Conservation (phyloP, 1,140 invertebrate genomes). For the Amphibalanus amphitrite region DNA sequence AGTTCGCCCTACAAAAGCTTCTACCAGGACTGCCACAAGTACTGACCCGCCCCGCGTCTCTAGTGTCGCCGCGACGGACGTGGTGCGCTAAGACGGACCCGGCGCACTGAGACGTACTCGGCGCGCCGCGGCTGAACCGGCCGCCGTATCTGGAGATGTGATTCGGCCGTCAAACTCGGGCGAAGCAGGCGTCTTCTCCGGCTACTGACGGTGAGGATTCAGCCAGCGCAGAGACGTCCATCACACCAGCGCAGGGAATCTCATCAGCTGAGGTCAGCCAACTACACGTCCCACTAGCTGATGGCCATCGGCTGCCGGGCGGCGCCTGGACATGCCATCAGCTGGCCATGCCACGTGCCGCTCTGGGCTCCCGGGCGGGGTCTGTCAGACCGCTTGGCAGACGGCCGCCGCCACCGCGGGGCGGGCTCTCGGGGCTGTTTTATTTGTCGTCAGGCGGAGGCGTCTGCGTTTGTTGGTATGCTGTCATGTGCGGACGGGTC, state of each 20-base stretch:
- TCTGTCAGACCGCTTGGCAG: background rate
- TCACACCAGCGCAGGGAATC: too few relatives aligned
- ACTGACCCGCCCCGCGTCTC: background rate
- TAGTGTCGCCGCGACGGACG: background rate
- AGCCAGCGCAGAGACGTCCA: background rate
- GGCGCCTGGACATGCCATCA: too few relatives aligned
- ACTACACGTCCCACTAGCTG: too few relatives aligned
- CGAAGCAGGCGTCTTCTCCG: background rate
- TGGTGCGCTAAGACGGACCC: background rate
- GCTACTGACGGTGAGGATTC: background rate
- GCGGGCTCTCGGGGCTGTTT: background rate
- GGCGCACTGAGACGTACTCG: constrained; percentile 9
- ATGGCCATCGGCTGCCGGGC: too few relatives aligned
- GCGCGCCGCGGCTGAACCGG: constrained; percentile 9
- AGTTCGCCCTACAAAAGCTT: constrained; percentile 17
- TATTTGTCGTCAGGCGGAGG: background rate
- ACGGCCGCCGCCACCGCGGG: too few relatives aligned
- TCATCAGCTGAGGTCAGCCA: too few relatives aligned
- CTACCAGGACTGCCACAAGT: constrained; percentile 12
- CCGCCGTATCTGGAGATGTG: constrained; percentile 5
- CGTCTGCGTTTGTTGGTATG: background rate
- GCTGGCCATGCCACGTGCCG: background rate
- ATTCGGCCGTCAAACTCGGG: background rate
- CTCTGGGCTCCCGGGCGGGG: background rate
- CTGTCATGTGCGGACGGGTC: background rate